Evolutionary conservation across 1,140 invertebrate genomes (phyloP), one percentile per base, ranked within the genome.

Genomic region (Papilio polyxenes): DNA sequence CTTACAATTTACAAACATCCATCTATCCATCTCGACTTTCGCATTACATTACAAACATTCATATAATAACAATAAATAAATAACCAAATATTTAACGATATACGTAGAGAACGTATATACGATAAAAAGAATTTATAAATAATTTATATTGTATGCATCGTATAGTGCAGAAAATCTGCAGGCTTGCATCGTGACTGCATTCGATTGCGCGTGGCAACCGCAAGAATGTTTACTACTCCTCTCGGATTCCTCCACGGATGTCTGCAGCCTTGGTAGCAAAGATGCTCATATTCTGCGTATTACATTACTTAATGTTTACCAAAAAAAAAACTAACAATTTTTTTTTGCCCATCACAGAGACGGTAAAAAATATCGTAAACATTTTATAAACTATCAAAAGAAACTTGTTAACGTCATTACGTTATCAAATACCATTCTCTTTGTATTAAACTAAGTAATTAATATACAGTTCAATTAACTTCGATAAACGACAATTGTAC

Each of bases 401-500:
- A 10, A 72, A 72, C 31, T 72, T 72, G 31, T 72, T 37, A 37
- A 72, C 65, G 31, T 72, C 23, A 72, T 72, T 37, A 17, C 5
- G 1, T 72, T 72, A 72, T 72, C 31, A 72, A 37, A 72, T 37
- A 31, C 23, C n/a, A n/a, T n/a, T n/a, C n/a, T n/a, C n/a, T n/a
- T n/a, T n/a, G n/a, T n/a, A n/a, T n/a, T n/a, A 72, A 37, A 72
- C 65, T 37, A 72, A 72, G 11, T 72, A 40, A 40, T 37, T 72
- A 72, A 72, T 72, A 65, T 37, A 40, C 65, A 72, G 23, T 37
- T 37, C 65, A 72, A 40, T 72, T 72, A 72, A 72, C 23, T 72
- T 72, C 17, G 31, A 65, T 40, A 40, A 3, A 40, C 31, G 4
- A 40, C 13, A 15, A 72, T 72, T 40, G 23, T 65, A 65, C 9